Evolutionary conservation across 2,797 vertebrate species (phyloP).

Genomic region (Etheostoma nigrum): DNA sequence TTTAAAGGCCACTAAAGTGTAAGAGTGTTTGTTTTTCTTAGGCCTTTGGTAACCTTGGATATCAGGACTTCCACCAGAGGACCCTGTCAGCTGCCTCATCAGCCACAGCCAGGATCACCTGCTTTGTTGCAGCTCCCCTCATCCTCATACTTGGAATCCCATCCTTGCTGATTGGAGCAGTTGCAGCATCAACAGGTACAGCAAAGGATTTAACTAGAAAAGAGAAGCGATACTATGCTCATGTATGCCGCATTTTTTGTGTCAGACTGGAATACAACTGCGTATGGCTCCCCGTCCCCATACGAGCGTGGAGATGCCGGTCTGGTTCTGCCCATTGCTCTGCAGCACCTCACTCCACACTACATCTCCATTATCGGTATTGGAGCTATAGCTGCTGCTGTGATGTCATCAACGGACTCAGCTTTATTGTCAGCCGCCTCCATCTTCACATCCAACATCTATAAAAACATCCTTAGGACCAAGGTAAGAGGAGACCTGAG

Average conservation of each 20-base stretch:
- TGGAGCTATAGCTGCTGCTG: conserved; percentile 74
- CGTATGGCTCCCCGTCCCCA: conserved; percentile 50
- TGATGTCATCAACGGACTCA: conserved; percentile 77
- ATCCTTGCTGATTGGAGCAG: conserved; percentile 67
- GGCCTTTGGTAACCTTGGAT: conserved; percentile 64
- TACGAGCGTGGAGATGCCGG: conserved; percentile 53
- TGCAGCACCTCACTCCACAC: conserved; percentile 58
- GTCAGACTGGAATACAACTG: conserved; percentile 72
- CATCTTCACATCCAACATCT: conserved; percentile 69
- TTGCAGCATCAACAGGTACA: conserved; percentile 71
- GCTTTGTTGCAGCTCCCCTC: conserved; percentile 64
- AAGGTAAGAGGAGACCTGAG: conserved; percentile 1
- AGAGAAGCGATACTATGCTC: not conserved
- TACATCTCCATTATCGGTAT: conserved; percentile 63
- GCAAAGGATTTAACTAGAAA: not conserved
- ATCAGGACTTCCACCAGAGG: conserved; percentile 75
- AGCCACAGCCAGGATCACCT: conserved; percentile 61
- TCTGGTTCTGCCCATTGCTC: conserved; percentile 61
- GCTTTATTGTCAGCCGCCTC: conserved; percentile 71
- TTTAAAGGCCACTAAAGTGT: not conserved
- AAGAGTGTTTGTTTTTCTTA: conserved; percentile 1
- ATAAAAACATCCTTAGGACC: conserved; percentile 71
- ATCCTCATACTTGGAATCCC: conserved; percentile 66
- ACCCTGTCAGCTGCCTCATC: conserved; percentile 65
- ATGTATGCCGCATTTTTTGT: not conserved